These are phyloP conservation scores for Riparia riparia DNA, from an alignment of 2,113 vertebrate genomes.

Conservation along the genomic window DNA sequence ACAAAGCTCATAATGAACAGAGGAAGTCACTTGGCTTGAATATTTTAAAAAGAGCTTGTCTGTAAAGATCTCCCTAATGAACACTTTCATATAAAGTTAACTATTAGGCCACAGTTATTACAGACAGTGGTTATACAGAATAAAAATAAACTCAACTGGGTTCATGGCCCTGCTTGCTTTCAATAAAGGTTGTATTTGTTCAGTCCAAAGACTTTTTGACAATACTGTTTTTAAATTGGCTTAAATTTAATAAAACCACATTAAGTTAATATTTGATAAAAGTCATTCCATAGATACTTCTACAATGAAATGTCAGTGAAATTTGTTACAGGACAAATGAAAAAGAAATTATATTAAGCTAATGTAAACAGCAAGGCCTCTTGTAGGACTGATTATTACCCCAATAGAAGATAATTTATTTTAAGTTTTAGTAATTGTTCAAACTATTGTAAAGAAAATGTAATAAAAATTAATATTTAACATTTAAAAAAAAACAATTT, in stretches of 20 bases:
- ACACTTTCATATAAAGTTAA: not conserved
- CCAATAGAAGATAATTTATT: slow-evolving; percentile 5
- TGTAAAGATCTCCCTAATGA: not conserved
- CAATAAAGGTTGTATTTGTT: not conserved
- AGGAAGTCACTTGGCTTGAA: not conserved
- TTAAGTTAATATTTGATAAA: slow-evolving; percentile 6
- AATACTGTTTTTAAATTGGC: not conserved
- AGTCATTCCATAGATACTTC: not conserved
- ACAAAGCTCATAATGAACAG: not conserved
- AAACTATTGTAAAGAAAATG: not conserved
- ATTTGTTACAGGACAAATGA: slow-evolving; percentile 7
- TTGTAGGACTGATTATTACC: slow-evolving; percentile 14
- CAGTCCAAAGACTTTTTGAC: not conserved
- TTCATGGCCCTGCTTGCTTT: not conserved
- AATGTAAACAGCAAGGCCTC: not conserved
- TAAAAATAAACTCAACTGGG: not conserved
- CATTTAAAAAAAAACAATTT: not conserved
- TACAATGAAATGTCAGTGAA: slow-evolving; percentile 3
- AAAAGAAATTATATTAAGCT: not conserved
- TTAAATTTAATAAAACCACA: not conserved
- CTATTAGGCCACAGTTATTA: not conserved
- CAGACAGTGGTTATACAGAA: not conserved
- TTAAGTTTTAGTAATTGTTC: slow-evolving; percentile 8
- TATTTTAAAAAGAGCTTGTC: not conserved
- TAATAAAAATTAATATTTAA: not conserved